Evolutionary conservation across 1,140 invertebrate genomes (phyloP), one percentile per base, ranked within the genome.

Genomic region (Drosophila dunni): DNA sequence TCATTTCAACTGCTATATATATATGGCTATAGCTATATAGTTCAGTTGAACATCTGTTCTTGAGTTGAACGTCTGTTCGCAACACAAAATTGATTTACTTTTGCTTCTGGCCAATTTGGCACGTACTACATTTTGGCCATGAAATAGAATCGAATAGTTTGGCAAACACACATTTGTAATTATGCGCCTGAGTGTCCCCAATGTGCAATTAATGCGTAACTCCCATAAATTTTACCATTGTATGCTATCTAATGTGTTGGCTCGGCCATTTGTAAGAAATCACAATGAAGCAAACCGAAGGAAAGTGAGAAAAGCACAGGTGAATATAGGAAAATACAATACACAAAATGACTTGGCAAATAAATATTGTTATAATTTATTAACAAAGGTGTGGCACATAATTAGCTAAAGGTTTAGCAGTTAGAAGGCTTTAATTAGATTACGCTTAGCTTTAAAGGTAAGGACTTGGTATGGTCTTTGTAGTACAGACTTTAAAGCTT

Each of bases 31-130:
- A 29, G 24, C 24, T 29, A 29, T 29, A 29, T 29, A 29, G 24
- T 29, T 29, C 24, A 29, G 24, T 29, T 29, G 24, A 29, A 29
- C 45, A 64, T 79, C 44, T 63, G 62, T 20, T 58, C 29, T 64
- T 63, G 50, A 61, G 44, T 10, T 38, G 34, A 69, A 33, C 60
- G 45, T 72, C 50, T 63, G 64, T 46, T 50, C 50, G 62, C 53
- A 70, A 78, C 66, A 78, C 64, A 51, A 64, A 81, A 75, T 86
- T 78, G 82, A 85, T 86, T 85, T 85, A 81, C 78, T 72, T 70
- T 63, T 62, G 66, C 79, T 78, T 67, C 46, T 74, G 75, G 78
- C 74, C 82, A 78, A 81, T 86, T 85, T 75, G 78, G 69, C 78
- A 75, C 81, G 78, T 66, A 70, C 62, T 66, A 70, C 62, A 75